Base-by-base conservation (phyloP, 2,888 invertebrate species). In the Chrysodeixis includens region DNA sequence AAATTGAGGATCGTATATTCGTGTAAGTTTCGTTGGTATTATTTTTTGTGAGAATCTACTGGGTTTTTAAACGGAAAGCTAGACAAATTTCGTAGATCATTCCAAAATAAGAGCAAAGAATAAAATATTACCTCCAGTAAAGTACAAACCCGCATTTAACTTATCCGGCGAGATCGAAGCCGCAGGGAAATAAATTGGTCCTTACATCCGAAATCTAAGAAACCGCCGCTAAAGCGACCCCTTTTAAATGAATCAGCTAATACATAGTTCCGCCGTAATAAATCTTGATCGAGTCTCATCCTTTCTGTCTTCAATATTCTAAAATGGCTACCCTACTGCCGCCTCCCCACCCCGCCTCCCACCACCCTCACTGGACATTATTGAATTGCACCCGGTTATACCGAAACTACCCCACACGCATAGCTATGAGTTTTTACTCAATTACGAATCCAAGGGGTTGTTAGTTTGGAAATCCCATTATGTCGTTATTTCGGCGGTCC, bases 391-490 rank as follows among this genome's bases (percentile, higher is more conserved):
- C 66, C 67, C 66, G 30, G 70, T 68, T 78, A 69, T 78, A 62
- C 66, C 55, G 60, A 61, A 78, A 77, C 74, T 77, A 67, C 61
- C 61, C 62, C 54, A 49, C 46, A 49, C 46, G 46, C 46, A 53
- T 62, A 30, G 49, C 51, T 30, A 40, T 62, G 74, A 76, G 73
- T 81, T 81, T 81, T 79, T 81, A 81, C 73, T 81, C 81, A 78
- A 79, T 79, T 79, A 79, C 60, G 57, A 69, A 76, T 72, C 63
- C 69, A 51, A 62, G 72, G 67, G 74, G 72, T 65, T 65, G 79
- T 80, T 81, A 78, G 78, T 72, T 49, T 70, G 56, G 60, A 72
- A 81, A 81, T 70, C 46, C 59, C 44, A 70, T 79, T 80, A 79
- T 68, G 58, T 68, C 77, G 72, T 74, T 71, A 74, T 71, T 66